phyloP scores from a whole-genome alignment of 2,797 vertebrate species.

The Carapus acus region DNA sequence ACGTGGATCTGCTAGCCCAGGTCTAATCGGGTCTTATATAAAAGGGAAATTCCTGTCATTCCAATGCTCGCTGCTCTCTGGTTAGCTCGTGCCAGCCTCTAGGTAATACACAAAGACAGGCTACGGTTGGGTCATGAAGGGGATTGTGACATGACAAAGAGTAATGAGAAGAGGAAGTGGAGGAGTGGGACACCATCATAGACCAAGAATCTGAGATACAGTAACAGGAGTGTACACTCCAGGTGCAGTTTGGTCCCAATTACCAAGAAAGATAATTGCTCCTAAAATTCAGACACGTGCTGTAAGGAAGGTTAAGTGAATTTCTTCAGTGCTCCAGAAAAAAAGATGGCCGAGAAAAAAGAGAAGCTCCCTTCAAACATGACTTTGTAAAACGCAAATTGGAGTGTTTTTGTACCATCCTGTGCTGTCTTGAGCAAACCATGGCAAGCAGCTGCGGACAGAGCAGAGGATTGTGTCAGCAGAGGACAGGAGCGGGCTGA shows the following conservation, averaged over 20 bases:
- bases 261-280: too few relatives aligned
- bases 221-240: constrained; percentile 3
- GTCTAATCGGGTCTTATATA: constrained; percentile 41
- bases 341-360: too few relatives aligned
- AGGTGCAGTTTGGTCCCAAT: neutral
- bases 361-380: too few relatives aligned
- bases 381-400: too few relatives aligned
- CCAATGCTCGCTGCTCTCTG: constrained; percentile 43
- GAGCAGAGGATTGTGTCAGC: too few relatives aligned
- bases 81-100: constrained; percentile 49
- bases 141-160: constrained; percentile 31
- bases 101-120: constrained; percentile 38
- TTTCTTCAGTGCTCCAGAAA: too few relatives aligned
- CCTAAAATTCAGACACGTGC: too few relatives aligned
- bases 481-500: too few relatives aligned
- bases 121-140: constrained; percentile 25
- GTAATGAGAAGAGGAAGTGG: constrained; percentile 25
- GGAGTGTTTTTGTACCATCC: too few relatives aligned
- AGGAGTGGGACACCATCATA: neutral
- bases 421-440: too few relatives aligned
- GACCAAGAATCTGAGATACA: neutral
- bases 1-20: constrained; percentile 6
- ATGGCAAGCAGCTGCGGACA: too few relatives aligned
- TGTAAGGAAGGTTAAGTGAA: too few relatives aligned
- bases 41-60: constrained; percentile 67